phyloP scores from a whole-genome alignment of 2,888 invertebrate genomes.

The Bombyx huttoni region DNA sequence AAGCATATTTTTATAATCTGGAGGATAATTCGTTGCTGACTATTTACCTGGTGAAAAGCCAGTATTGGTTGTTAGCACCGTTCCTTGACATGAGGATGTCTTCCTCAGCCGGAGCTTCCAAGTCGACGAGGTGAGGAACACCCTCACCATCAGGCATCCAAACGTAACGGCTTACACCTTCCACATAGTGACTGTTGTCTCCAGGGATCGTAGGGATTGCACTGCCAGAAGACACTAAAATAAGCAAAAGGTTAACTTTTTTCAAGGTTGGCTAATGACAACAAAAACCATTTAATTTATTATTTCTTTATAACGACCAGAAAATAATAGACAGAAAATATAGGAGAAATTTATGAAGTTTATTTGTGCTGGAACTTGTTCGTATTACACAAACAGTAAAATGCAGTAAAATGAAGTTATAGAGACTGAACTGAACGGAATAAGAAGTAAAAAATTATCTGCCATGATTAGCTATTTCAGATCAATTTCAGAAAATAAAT shows the following conservation, averaged over 20 bases:
- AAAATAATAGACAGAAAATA: too few relatives aligned
- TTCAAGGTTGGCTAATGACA: background rate
- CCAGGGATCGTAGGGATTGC: conserved; percentile 25
- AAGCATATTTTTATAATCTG: too few relatives aligned
- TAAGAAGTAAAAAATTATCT: too few relatives aligned
- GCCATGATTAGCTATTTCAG: too few relatives aligned
- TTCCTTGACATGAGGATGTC: conserved; percentile 15
- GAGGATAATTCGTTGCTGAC: background rate
- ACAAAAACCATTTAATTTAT: too few relatives aligned
- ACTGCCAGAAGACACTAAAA: conserved; percentile 22
- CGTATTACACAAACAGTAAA: too few relatives aligned
- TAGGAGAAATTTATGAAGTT: too few relatives aligned
- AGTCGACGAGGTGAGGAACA: conserved; percentile 32
- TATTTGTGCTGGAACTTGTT: too few relatives aligned
- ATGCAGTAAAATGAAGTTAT: too few relatives aligned
- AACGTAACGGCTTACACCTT: conserved; percentile 35
- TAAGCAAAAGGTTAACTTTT: conserved; percentile 3
- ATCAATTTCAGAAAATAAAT: too few relatives aligned
- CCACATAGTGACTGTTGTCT: conserved; percentile 40
- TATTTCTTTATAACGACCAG: too few relatives aligned
- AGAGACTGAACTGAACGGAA: too few relatives aligned
- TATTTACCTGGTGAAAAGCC: conserved; percentile 32
- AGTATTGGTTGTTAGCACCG: conserved; percentile 37
- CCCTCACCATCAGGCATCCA: conserved; percentile 44
- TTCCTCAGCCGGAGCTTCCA: conserved; percentile 22